Conservation (phyloP, 2,113 vertebrate species). For the Felis catus region DNA sequence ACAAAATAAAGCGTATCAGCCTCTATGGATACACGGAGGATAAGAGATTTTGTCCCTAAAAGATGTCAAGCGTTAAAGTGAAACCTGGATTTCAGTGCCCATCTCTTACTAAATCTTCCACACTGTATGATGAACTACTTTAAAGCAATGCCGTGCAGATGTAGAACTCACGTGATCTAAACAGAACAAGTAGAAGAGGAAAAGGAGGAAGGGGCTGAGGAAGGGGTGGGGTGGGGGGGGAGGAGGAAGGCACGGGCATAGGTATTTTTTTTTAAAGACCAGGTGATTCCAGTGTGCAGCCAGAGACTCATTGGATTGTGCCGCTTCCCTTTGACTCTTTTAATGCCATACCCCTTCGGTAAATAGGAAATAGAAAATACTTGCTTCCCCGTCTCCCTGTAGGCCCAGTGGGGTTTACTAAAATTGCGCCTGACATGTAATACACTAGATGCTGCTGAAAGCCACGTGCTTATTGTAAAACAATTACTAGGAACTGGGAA, state of each 20-base stretch:
- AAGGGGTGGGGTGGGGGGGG: fast-evolving
- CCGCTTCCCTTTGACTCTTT: background rate
- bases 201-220: background rate
- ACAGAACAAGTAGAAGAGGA: background rate
- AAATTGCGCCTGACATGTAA: background rate
- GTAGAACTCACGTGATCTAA: background rate
- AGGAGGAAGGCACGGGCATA: background rate
- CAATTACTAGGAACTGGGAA: background rate
- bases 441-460: background rate
- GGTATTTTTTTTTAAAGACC: background rate
- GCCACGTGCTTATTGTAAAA: conserved; percentile 20
- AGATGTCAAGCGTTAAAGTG: background rate
- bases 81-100: background rate
- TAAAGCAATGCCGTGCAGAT: background rate
- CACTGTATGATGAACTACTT: background rate
- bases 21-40: background rate
- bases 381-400: background rate
- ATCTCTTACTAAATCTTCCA: background rate
- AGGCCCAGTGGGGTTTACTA: background rate
- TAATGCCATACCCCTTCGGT: background rate
- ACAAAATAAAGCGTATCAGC: background rate
- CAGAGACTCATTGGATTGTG: background rate
- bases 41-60: background rate
- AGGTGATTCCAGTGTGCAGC: background rate
- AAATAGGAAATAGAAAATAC: background rate